Conservation (phyloP, 1,140 invertebrate species). For the Drosophila persimilis region DNA sequence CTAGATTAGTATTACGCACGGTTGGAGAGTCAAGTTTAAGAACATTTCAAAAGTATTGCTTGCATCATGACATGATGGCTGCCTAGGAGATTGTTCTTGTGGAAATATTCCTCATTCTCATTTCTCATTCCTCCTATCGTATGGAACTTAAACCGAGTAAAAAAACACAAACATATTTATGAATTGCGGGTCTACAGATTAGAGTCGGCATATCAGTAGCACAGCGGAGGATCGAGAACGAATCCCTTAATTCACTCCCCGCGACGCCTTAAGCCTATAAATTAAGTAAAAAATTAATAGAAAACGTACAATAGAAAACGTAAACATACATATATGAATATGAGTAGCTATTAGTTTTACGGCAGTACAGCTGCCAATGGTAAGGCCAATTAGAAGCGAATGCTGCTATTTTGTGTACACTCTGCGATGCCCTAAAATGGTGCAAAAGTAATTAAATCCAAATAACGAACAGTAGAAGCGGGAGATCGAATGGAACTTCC, state of each 20-base stretch:
- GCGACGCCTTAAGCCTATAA: slow-evolving; percentile 20
- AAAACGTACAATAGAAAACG: background rate
- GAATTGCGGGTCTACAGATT: slow-evolving; percentile 44
- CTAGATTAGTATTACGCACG: slow-evolving; percentile 4
- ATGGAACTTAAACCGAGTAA: slow-evolving; percentile 28
- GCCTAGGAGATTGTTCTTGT: slow-evolving; percentile 11
- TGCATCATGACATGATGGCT: no score
- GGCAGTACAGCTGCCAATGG: background rate
- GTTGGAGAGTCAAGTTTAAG: background rate
- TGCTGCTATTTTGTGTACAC: slow-evolving; percentile 12
- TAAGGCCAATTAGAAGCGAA: slow-evolving; percentile 26
- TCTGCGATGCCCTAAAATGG: slow-evolving; percentile 30
- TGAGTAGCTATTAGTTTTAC: slow-evolving; percentile 6
- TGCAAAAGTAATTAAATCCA: slow-evolving; percentile 30
- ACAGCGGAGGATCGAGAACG: slow-evolving; percentile 4
- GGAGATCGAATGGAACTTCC: slow-evolving; percentile 23
- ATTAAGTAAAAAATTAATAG: slow-evolving; percentile 34
- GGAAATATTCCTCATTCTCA: slow-evolving; percentile 16
- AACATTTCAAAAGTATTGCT: slow-evolving; percentile 1
- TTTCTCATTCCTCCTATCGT: slow-evolving; percentile 19
- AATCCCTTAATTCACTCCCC: no score
- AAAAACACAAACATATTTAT: slow-evolving; percentile 45
- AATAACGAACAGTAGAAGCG: slow-evolving; percentile 22
- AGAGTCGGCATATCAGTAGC: slow-evolving; percentile 56
- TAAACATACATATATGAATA: background rate